Conservation (phyloP, 2,113 vertebrate species). For the Perognathus longimembris region DNA sequence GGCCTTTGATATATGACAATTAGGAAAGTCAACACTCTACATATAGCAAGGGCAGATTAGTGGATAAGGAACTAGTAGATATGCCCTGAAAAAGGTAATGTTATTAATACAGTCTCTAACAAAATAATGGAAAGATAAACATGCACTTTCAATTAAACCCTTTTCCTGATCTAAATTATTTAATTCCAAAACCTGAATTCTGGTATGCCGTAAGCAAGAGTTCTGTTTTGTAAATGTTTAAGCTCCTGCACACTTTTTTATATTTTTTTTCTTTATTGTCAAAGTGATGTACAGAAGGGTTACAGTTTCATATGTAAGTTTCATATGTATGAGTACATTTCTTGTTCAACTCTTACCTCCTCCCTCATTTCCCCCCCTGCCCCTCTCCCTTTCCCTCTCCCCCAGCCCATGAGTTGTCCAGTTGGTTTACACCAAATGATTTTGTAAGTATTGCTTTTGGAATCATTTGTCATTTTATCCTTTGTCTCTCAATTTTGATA, state of each 20-base stretch:
- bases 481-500: too few species aligned
- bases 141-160: slow-evolving; percentile 16
- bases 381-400: too few species aligned
- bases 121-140: neutral
- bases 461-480: too few species aligned
- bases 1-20: neutral
- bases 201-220: neutral
- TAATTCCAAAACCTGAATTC: slow-evolving; percentile 9
- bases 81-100: neutral
- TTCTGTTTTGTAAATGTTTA: neutral
- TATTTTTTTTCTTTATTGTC: neutral
- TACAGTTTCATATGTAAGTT: too few species aligned
- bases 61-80: neutral
- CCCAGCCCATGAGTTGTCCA: too few species aligned
- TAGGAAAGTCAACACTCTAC: too few species aligned
- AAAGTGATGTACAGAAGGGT: too few species aligned
- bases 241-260: neutral
- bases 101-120: neutral
- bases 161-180: neutral
- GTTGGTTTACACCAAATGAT: too few species aligned
- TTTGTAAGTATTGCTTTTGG: too few species aligned
- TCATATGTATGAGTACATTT: too few species aligned
- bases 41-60: neutral
- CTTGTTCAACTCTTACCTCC: too few species aligned
- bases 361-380: too few species aligned